Base-by-base conservation (phyloP, 2,113 vertebrate species). In the Melanostigma gelatinosum region DNA sequence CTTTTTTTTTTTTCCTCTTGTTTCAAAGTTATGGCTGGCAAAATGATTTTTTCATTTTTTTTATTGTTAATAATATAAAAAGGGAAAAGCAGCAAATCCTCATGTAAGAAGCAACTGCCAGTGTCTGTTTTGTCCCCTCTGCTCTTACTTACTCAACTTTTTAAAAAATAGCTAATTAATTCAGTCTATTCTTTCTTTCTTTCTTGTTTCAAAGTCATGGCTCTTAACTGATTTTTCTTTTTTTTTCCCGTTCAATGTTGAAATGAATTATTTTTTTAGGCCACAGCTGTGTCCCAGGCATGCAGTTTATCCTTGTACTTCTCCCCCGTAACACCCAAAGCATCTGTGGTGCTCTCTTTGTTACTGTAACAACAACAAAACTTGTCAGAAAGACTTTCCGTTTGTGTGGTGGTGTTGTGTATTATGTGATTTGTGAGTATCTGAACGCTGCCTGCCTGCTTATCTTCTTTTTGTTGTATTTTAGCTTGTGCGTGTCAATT, bases 111-210 rank as follows among this genome's bases (percentile, higher is more conserved):
- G n/a, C 11, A 34, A 65, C 2, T 68, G n/a, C 50, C 15, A 40
- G 8, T 75, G 40, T 70, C 61, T 27, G 77, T 71, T 85, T 80
- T 78, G 54, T 74, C 50, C 15, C 85, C 63, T 87, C 88, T 86
- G 69, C 79, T 85, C 62, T 77, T 81, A 32, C 76, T 80, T 74
- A 73, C 64, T 79, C 77, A 55, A 78, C 66, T 77, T 86, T 64
- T 83, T 29, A 61, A 62, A 32, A 44, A 48, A 61, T 57, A 54
- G 44, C 73, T 46, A 74, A 67, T 70, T 36, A 79, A 42, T 62
- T 27, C 44, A 72, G 44, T 67, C 36, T 42, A 75, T 12, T 52
- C 15, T 16, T 12, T 34, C 32, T 32, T 60, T 5, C n/a, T n/a
- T 13, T 36, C 16, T 9, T 72, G 16, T 58, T 79, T 68, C 55